Evolutionary conservation across 2,113 vertebrate genomes (phyloP).

Genomic region (Nettapus auritus): DNA sequence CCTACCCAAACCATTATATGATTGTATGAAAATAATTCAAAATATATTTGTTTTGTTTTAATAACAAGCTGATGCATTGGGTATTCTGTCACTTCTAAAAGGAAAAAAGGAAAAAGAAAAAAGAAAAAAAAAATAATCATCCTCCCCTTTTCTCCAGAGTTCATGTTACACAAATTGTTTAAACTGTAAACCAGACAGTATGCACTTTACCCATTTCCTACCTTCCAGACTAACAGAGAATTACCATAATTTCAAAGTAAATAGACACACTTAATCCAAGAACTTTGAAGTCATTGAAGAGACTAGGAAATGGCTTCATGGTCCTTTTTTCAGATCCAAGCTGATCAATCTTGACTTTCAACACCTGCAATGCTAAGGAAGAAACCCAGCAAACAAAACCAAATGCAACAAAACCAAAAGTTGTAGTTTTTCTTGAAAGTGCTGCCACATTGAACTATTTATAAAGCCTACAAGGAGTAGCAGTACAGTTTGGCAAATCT

Average conservation of each 20-base stretch:
- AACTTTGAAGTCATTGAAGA: not conserved
- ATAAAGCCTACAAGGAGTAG: not conserved
- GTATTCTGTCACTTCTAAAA: not conserved
- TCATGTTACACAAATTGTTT: conserved; percentile 13
- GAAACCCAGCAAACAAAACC: not conserved
- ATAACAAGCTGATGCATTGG: conserved; percentile 25
- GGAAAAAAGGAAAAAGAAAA: too few species aligned
- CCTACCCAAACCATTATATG: too few species aligned
- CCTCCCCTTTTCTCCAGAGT: not conserved
- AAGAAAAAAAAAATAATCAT: not conserved
- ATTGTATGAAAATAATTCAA: too few species aligned
- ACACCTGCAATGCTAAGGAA: not conserved
- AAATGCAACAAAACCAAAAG: not conserved
- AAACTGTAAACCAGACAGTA: not conserved
- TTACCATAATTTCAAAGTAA: not conserved
- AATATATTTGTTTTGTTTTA: not conserved
- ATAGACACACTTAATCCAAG: not conserved
- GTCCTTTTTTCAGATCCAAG: not conserved
- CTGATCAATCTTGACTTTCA: not conserved
- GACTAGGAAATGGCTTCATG: not conserved
- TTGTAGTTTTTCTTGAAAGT: not conserved
- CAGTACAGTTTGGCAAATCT: not conserved
- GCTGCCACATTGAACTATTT: not conserved
- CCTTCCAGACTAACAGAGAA: not conserved
- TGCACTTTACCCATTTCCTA: not conserved